Evolutionary conservation across 1,140 invertebrate genomes (phyloP), one percentile per base, ranked within the genome.

Genomic region (Dolichoris vasculosae): DNA sequence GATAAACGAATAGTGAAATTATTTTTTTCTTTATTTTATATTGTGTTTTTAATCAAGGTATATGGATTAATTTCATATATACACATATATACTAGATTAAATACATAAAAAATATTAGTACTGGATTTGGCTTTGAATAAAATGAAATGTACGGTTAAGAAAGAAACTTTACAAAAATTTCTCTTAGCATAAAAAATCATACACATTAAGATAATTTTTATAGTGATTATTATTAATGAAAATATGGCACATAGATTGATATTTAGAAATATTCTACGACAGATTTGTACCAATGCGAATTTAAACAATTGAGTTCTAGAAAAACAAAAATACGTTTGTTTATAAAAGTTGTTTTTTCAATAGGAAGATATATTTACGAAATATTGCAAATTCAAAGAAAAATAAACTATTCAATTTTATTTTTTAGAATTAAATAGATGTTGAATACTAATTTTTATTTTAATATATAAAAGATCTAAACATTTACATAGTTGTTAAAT

Each of bases 201-300:
- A 38, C 32, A 51, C 35, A 75, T 51, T 51, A 20, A 51, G 30
- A 51, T 43, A 46, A 43, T 73, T 73, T 75, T 51, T 76, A 76
- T 26, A 51, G 6, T 32, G 40, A 76, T 76, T 76, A 48, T 51
- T 76, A 76, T 48, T 15, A 51, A 51, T 76, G 75, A 76, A 76
- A 76, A 76, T 76, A 76, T 76, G 75, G 75, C 75, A 76, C 17
- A 51, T 43, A 35, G 46, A 51, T 51, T 32, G 30, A 35, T n/a
- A 76, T 30, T 32, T 48, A 73, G 4, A 43, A 43, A 26, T 43
- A 26, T 43, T 43, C 23, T 43, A 73, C 38, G 38, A n/a, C 38
- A 73, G 20, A 73, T 43, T n/a, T 43, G 32, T 73, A 43, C 40
- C 20, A 38, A 43, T 43, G 43, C 43, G 38, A 17, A 73, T 0